These are phyloP conservation scores for Apolygus lucorum DNA, from an alignment of 1,140 invertebrate species.

Conservation along the genomic window DNA sequence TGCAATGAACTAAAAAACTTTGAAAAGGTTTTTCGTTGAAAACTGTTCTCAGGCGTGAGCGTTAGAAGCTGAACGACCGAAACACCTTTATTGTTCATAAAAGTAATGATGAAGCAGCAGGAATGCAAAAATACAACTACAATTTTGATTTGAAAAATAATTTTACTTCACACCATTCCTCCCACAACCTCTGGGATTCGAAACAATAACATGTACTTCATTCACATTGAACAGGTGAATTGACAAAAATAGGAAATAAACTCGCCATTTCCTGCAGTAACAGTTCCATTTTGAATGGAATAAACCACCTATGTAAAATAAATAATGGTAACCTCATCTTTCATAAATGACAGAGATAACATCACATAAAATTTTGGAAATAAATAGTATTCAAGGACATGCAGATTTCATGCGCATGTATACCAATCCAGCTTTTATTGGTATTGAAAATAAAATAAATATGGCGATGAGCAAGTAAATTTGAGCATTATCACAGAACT, in stretches of 20 bases:
- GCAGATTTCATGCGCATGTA: not conserved
- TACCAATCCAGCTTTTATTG: not conserved
- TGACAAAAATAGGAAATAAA: conserved; percentile 1
- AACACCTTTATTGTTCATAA: no score
- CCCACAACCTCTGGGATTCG: conserved; percentile 12
- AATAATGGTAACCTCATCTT: conserved; percentile 5
- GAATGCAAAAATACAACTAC: no score
- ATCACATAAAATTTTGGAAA: conserved; percentile 3
- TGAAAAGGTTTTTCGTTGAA: no score
- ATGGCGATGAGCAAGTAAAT: conserved; percentile 15
- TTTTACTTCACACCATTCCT: conserved; percentile 5
- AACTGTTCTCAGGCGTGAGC: no score
- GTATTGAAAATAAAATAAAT: conserved; percentile 15
- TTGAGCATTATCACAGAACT: conserved; percentile 13
- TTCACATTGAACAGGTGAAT: not conserved
- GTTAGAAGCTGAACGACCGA: no score
- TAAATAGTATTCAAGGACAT: conserved; percentile 7
- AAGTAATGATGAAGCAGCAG: no score
- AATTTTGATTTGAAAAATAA: conserved; percentile 10
- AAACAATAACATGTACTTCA: not conserved
- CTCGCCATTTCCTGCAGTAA: not conserved
- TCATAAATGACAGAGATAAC: not conserved
- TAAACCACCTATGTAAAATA: not conserved
- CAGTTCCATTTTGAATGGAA: not conserved
- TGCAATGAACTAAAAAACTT: no score